phyloP scores from a whole-genome alignment of 2,888 invertebrate species.

The Odiellus spinosus region DNA sequence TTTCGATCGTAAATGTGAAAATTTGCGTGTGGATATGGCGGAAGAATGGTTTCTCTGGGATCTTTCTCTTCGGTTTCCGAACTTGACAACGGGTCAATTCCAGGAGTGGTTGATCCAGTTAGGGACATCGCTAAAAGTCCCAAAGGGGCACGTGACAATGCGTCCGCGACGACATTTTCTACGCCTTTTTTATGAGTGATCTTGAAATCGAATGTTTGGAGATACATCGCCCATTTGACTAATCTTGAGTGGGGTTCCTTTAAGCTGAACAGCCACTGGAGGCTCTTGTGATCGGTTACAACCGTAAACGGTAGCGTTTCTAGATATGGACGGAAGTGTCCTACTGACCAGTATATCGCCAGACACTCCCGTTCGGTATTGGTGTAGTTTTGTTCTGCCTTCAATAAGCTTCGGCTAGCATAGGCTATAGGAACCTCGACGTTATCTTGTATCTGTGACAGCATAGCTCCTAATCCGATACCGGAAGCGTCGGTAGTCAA shows the following conservation, averaged over 20 bases:
- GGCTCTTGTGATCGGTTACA: too few relatives aligned
- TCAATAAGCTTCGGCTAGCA: conserved; percentile 7
- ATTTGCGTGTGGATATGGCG: too few relatives aligned
- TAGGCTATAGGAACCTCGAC: conserved; percentile 19
- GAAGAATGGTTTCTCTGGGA: too few relatives aligned
- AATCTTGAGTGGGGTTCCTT: conserved; percentile 31
- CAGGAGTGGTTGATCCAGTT: too few relatives aligned
- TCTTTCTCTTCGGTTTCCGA: too few relatives aligned
- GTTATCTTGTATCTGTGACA: conserved; percentile 19
- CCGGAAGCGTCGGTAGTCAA: conserved; percentile 21
- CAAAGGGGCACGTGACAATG: conserved; percentile 24
- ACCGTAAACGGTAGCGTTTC: conserved; percentile 27
- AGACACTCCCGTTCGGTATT: conserved; percentile 31
- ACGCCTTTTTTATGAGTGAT: conserved; percentile 29
- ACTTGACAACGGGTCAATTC: too few relatives aligned
- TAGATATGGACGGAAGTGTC: conserved; percentile 31
- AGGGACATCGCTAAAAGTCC: not conserved
- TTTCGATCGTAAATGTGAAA: too few relatives aligned
- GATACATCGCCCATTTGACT: conserved; percentile 31
- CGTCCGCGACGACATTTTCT: conserved; percentile 29
- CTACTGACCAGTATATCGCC: conserved; percentile 26
- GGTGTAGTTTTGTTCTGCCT: conserved; percentile 23
- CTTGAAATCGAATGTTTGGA: conserved; percentile 29
- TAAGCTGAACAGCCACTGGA: conserved; percentile 31
- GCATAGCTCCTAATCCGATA: conserved; percentile 20